Base-by-base conservation (phyloP, 1,140 invertebrate genomes). In the Globodera ellingtonae region DNA sequence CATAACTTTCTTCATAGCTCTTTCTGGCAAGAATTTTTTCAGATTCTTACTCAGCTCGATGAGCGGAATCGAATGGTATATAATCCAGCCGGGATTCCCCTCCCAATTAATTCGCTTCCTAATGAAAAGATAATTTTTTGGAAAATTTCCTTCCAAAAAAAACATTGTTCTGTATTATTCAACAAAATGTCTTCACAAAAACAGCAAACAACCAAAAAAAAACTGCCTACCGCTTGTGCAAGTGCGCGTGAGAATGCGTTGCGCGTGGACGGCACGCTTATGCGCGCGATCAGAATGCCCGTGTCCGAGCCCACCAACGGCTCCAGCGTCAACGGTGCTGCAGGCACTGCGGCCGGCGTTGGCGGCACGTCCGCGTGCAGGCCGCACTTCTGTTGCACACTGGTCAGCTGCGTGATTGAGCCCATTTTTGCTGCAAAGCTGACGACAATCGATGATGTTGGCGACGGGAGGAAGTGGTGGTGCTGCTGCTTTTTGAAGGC, bases 241-340 rank as follows among this genome's bases (percentile, higher is more conserved):
- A 75, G 72, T 6, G 72, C 72, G 46, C 72, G 72, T 6, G 72
- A 75, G 7, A 75, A 65, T 6, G 72, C 72, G 46, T 75, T 75
- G 15, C 65, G 56, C 24, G 72, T 75, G n/a, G 52, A 65, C 5
- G 72, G 72, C 56, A 75, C 50, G 52, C 65, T 75, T 4, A 75
- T 75, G 15, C 65, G 56, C 46, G 72, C 72, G 4, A 75, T 6
- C 46, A 75, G n/a, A 21, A 75, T 75, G 65, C 72, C 72, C 50
- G 47, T 56, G 46, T 75, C 72, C 0, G 56, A 15, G n/a, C 72
- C 72, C 13, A 48, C 46, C 65, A 62, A 65, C 18, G 50, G 15
- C n/a, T 75, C 72, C 65, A 75, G 46, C 46, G 65, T 24, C 56
- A 75, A 44, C 13, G 72, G 72, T 62, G 56, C 56, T 15, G 56